phyloP scores from a whole-genome alignment of 2,797 vertebrate species.

The Momotus momota region DNA sequence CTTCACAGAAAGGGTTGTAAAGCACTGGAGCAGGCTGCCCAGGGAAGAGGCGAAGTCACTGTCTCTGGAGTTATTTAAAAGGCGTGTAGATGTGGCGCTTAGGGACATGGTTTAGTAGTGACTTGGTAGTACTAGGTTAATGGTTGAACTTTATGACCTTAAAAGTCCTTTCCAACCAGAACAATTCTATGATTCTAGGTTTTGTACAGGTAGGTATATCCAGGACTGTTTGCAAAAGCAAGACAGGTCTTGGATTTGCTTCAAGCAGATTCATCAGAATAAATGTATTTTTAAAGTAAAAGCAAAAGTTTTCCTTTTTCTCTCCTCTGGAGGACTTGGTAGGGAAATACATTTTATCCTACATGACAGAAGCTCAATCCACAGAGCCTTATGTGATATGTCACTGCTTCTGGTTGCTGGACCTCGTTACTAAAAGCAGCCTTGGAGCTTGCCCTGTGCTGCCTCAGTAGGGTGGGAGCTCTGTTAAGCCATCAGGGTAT shows the following conservation, averaged over 20 bases:
- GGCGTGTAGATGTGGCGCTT: too few species aligned
- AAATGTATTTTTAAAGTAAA: neutral
- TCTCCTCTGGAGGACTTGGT: neutral
- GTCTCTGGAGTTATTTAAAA: too few species aligned
- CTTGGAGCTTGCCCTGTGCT: neutral
- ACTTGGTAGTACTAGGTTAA: too few species aligned
- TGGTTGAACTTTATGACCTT: too few species aligned
- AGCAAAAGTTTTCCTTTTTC: neutral
- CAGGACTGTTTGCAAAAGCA: neutral
- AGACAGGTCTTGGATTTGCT: neutral
- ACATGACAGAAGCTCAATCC: neutral
- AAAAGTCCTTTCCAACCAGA: too few species aligned
- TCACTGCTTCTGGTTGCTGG: neutral
- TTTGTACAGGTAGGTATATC: neutral
- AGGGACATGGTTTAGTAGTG: too few species aligned
- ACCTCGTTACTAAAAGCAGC: neutral
- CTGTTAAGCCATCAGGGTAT: neutral
- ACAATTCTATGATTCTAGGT: neutral
- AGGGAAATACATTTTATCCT: neutral
- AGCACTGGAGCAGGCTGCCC: too few species aligned
- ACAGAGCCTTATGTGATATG: rapidly evolving
- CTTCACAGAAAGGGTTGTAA: too few species aligned
- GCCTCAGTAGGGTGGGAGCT: rapidly evolving
- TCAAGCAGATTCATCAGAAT: neutral
- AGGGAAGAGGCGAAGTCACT: too few species aligned